phyloP scores from a whole-genome alignment of 2,888 invertebrate genomes.

The Megamerina dolium region DNA sequence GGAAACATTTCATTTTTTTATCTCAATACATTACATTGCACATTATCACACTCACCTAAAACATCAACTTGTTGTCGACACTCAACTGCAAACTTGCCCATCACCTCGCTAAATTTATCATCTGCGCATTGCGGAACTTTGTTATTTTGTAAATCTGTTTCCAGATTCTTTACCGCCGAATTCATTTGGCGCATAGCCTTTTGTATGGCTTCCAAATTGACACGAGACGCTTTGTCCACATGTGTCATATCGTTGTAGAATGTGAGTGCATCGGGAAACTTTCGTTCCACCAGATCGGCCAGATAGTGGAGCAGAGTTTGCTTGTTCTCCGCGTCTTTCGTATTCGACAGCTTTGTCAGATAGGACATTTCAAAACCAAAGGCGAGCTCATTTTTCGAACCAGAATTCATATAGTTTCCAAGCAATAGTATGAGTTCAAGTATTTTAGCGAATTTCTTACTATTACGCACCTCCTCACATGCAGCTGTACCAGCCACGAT shows the following conservation, averaged over 20 bases:
- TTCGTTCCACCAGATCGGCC: constrained; percentile 78
- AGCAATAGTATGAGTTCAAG: constrained; percentile 82
- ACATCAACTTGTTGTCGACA: constrained; percentile 84
- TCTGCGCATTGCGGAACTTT: constrained; percentile 71
- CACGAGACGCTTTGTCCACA: constrained; percentile 81
- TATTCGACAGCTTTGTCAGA: constrained; percentile 82
- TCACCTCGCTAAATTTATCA: constrained; percentile 78
- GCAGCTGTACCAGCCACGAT: constrained; percentile 94
- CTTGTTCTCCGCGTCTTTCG: constrained; percentile 91
- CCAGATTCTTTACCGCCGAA: constrained; percentile 76
- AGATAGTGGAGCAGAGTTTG: constrained; percentile 89
- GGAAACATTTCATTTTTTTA: neutral
- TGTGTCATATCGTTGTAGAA: constrained; percentile 88
- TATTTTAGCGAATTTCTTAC: constrained; percentile 84
- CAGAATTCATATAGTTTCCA: constrained; percentile 96
- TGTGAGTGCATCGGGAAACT: constrained; percentile 76
- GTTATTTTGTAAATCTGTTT: constrained; percentile 83
- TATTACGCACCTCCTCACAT: constrained; percentile 86
- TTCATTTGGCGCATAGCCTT: constrained; percentile 82
- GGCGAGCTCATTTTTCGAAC: constrained; percentile 87
- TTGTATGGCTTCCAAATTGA: constrained; percentile 75
- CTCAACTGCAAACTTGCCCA: constrained; percentile 82
- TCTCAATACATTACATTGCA: neutral
- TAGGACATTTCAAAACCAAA: constrained; percentile 96
- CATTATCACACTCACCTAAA: constrained; percentile 53